Percentiles rank a stretch among this genome's conserved stretches.
Conservation (phyloP, 2,797 vertebrate species). For the Lophotriccus pileatus region DNA sequence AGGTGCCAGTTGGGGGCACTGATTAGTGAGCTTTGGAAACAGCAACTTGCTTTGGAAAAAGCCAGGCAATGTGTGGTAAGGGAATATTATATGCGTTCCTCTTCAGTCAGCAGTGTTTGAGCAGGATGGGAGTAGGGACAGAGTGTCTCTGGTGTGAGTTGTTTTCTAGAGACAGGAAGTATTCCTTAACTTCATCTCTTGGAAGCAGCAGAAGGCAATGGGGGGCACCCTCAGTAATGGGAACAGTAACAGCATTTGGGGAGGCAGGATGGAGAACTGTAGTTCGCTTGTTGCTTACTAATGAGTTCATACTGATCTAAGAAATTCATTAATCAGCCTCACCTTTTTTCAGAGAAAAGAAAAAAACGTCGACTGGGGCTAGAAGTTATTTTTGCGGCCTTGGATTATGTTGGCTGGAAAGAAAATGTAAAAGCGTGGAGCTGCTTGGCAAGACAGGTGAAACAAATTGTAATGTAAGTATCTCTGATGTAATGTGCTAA, state of each 20-base stretch:
- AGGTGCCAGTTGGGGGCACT: background rate
- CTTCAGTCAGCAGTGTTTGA: background rate
- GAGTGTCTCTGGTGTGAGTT: background rate
- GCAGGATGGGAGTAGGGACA: background rate
- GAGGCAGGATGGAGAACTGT: background rate
- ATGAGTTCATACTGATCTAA: background rate
- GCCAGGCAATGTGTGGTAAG: background rate
- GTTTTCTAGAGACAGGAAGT: background rate
- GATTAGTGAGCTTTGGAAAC: background rate
- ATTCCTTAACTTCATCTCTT: background rate
- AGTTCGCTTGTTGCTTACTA: background rate
- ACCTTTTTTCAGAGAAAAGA: constrained; percentile 72
- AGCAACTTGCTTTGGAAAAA: background rate
- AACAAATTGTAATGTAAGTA: constrained; percentile 77
- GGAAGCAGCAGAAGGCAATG: background rate
- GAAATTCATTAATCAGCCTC: background rate
- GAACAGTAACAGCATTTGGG: background rate
- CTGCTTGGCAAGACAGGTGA: constrained; percentile 73
- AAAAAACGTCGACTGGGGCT: constrained; percentile 73
- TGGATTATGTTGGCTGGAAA: constrained; percentile 89
- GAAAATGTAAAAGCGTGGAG: constrained; percentile 81
- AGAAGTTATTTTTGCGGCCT: constrained; percentile 79
- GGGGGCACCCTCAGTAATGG: background rate
- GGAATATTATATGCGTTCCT: background rate
- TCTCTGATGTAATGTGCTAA: background rate